Percentiles rank a stretch among this genome's conserved stretches.
Evolutionary conservation across 2,797 vertebrate genomes (phyloP).

Genomic region (Naso thynnoides): DNA sequence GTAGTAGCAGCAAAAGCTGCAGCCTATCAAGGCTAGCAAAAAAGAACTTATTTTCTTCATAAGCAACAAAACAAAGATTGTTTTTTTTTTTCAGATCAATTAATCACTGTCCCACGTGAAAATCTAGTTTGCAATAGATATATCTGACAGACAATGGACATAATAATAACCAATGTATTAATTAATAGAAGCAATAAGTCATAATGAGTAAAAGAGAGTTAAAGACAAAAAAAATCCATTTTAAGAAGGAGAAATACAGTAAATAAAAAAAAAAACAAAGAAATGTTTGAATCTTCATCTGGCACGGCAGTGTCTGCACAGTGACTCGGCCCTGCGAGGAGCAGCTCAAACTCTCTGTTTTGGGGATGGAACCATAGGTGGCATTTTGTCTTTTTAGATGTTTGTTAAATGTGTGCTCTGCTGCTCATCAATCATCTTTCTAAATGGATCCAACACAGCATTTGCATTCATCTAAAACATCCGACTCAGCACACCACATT

Average conservation of each 20-base stretch:
- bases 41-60: neutral
- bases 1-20: neutral
- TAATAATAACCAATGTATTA: constrained; percentile 26
- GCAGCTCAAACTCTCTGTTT: constrained; percentile 10
- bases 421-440: neutral
- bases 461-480: neutral
- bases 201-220: constrained; percentile 2
- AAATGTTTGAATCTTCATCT: constrained; percentile 27
- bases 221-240: neutral
- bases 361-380: neutral
- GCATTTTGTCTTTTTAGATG: constrained; percentile 10
- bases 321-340: constrained; percentile 8
- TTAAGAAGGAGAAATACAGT: neutral
- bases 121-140: constrained; percentile 9
- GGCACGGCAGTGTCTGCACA: constrained; percentile 4
- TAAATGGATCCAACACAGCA: neutral
- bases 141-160: constrained; percentile 1
- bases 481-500: neutral
- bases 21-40: neutral
- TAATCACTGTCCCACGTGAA: neutral
- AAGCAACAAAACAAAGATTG: neutral
- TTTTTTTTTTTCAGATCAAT: constrained; percentile 2
- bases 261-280: constrained; percentile 15
- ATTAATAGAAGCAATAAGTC: constrained; percentile 17
- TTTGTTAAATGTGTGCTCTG: neutral